Evolutionary conservation across 2,888 invertebrate species (phyloP).

Genomic region (Heliconius hortense): DNA sequence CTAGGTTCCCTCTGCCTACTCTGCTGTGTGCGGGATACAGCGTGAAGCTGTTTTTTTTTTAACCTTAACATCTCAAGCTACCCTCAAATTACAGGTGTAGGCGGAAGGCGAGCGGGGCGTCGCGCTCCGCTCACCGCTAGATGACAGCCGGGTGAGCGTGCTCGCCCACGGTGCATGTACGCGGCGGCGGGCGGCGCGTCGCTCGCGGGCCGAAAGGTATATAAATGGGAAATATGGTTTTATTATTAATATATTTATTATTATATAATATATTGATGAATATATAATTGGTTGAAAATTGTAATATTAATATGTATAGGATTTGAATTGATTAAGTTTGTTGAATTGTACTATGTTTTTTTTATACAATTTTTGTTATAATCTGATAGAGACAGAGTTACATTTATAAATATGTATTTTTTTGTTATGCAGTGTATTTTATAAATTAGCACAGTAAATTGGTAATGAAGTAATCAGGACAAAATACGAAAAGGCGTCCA

Average conservation of each 20-base stretch:
- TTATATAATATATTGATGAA: background rate
- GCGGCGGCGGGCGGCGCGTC: conserved; percentile 94
- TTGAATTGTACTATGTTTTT: background rate
- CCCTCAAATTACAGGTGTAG: conserved; percentile 55
- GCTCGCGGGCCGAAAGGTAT: conserved; percentile 90
- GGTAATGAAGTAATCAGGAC: background rate
- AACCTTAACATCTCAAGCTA: background rate
- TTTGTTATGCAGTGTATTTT: too few species aligned
- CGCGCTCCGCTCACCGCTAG: conserved; percentile 51
- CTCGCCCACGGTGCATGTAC: conserved; percentile 86
- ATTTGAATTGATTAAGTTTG: background rate
- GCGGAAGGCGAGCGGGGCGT: conserved; percentile 66
- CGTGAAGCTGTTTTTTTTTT: too few species aligned
- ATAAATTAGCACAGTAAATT: too few species aligned
- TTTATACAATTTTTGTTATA: background rate
- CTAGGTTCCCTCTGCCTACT: too few species aligned
- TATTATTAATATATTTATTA: too few species aligned
- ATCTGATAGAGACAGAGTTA: background rate
- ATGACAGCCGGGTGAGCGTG: conserved; percentile 55
- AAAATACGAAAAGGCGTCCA: background rate
- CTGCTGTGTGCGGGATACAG: too few species aligned
- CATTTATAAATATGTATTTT: too few species aligned
- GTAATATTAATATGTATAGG: background rate
- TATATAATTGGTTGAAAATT: too few species aligned
- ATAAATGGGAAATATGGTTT: background rate